Evolutionary conservation across 2,888 invertebrate genomes (phyloP).

Genomic region (Cataglyphis altisquamis): DNA sequence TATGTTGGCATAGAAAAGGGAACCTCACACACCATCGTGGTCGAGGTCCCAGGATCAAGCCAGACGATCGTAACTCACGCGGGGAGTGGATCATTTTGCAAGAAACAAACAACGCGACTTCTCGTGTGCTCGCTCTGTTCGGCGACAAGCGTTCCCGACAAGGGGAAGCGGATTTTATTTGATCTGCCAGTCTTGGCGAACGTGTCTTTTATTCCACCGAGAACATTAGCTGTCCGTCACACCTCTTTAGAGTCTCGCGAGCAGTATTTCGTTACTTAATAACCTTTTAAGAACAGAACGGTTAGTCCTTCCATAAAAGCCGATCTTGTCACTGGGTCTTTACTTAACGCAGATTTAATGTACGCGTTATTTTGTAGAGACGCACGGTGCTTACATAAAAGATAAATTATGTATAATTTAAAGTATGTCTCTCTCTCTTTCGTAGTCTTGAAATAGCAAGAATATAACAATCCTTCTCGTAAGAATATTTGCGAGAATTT

Average conservation of each 20-base stretch:
- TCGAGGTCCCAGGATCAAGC: slow-evolving; percentile 48
- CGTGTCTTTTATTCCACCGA: slow-evolving; percentile 61
- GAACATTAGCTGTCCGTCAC: slow-evolving; percentile 72
- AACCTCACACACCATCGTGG: slow-evolving; percentile 75
- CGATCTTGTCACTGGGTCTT: slow-evolving; percentile 13
- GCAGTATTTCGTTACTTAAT: slow-evolving; percentile 73
- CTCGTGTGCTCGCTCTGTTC: slow-evolving; percentile 51
- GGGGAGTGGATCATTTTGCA: slow-evolving; percentile 75
- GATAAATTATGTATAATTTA: slow-evolving; percentile 10
- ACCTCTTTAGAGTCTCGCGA: slow-evolving; percentile 61
- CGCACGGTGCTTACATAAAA: background rate
- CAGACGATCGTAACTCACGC: slow-evolving; percentile 80
- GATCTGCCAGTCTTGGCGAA: slow-evolving; percentile 64
- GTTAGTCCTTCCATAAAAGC: slow-evolving; percentile 39
- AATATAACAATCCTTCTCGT: background rate
- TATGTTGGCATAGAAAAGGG: slow-evolving; percentile 55
- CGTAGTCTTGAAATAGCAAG: background rate
- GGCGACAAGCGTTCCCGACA: slow-evolving; percentile 53
- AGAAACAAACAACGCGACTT: slow-evolving; percentile 75
- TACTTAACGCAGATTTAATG: slow-evolving; percentile 7
- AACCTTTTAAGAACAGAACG: slow-evolving; percentile 61
- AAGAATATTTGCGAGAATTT: background rate
- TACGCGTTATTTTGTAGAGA: background rate
- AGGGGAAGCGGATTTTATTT: slow-evolving; percentile 68
- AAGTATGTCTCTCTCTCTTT: background rate